phyloP scores from a whole-genome alignment of 2,797 vertebrate species.

The Ceyx erithaca region DNA sequence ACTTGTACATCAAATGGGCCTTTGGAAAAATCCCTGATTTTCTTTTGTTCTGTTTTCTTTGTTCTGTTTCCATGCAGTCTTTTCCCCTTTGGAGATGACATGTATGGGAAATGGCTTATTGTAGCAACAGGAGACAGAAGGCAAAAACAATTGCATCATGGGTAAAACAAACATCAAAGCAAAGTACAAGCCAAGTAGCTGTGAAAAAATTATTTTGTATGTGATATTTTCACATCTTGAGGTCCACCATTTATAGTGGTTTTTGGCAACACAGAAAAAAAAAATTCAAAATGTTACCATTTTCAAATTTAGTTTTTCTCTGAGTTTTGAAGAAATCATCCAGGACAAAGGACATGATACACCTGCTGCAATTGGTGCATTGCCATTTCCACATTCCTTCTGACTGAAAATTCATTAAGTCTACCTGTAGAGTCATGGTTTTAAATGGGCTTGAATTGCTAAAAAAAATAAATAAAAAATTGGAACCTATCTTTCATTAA shows the following conservation, averaged over 20 bases:
- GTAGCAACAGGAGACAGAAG: conserved; percentile 35
- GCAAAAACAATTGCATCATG: conserved; percentile 21
- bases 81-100: conserved; percentile 65
- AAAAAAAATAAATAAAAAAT: not conserved
- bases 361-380: not conserved
- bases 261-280: not conserved
- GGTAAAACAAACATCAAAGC: conserved; percentile 40
- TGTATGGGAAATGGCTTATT: conserved; percentile 64
- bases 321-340: not conserved
- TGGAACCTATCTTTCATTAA: conserved; percentile 1
- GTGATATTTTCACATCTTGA: fast-evolving
- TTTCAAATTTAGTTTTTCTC: not conserved
- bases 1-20: conserved; percentile 66
- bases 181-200: not conserved
- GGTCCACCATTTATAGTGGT: not conserved
- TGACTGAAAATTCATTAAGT: not conserved
- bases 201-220: not conserved
- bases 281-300: not conserved
- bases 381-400: not conserved
- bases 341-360: not conserved
- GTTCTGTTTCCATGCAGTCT: conserved; percentile 70
- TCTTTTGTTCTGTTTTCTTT: conserved; percentile 69
- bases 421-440: not conserved
- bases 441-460: not conserved
- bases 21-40: conserved; percentile 68